Conservation (phyloP, 2,797 vertebrate genomes). For the Neomorphus geoffroyi region DNA sequence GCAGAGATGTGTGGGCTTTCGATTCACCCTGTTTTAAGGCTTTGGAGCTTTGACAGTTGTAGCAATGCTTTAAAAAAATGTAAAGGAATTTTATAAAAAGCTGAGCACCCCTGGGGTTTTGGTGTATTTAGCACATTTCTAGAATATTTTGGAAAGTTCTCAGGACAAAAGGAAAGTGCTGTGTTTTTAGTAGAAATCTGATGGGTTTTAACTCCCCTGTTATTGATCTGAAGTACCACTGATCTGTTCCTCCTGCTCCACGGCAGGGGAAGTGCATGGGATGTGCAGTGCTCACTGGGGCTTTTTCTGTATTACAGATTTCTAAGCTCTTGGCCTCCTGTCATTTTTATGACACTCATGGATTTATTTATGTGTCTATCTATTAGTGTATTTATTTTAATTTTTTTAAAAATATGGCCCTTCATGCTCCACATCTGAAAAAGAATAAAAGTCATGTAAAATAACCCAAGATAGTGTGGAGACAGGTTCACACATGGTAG, state of each 20-base stretch:
- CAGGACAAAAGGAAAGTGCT: not conserved
- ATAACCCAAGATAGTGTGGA: not conserved
- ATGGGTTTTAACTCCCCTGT: not conserved
- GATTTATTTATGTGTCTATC: not conserved
- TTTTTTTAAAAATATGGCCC: not conserved
- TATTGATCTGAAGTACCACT: not conserved
- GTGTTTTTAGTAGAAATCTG: not conserved
- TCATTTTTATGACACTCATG: not conserved
- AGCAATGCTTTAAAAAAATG: not conserved
- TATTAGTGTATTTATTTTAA: too few relatives aligned
- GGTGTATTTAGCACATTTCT: not conserved
- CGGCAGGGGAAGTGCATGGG: not conserved
- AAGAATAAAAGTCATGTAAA: not conserved
- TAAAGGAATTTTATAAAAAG: not conserved
- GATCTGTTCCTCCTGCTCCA: not conserved
- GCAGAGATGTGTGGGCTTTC: not conserved
- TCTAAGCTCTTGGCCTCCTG: not conserved
- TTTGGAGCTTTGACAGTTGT: not conserved
- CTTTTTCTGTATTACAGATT: not conserved
- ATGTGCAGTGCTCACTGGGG: not conserved
- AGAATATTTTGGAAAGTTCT: not conserved
- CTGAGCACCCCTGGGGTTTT: not conserved
- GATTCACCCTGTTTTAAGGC: not conserved
- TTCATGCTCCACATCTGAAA: not conserved
- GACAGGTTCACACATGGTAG: not conserved